These are phyloP conservation scores for Cephus cinctus DNA, from an alignment of 1,140 invertebrate species.

Conservation along the genomic window DNA sequence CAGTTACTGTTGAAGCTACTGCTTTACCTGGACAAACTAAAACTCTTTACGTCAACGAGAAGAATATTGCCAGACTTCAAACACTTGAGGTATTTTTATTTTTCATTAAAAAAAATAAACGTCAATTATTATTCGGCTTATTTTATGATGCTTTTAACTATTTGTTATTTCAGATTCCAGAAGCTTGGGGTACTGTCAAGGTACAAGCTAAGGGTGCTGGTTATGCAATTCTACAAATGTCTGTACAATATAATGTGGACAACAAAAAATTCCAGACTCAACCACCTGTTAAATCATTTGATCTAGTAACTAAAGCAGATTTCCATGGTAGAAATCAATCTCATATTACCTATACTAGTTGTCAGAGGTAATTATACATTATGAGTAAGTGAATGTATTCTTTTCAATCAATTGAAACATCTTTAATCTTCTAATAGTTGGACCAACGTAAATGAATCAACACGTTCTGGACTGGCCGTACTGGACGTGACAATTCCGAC, in stretches of 20 bases:
- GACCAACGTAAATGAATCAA: constrained; percentile 74
- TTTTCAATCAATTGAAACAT: neutral
- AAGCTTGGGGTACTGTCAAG: constrained; percentile 90
- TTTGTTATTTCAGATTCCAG: constrained; percentile 67
- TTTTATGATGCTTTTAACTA: too few relatives aligned
- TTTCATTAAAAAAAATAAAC: too few relatives aligned
- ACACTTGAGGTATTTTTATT: constrained; percentile 67
- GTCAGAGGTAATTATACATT: constrained; percentile 67
- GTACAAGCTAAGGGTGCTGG: constrained; percentile 88
- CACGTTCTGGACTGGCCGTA: constrained; percentile 87
- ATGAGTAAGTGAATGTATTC: constrained; percentile 6
- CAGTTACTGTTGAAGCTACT: constrained; percentile 81
- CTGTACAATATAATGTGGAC: constrained; percentile 94
- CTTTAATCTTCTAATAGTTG: constrained; percentile 61
- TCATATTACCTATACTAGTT: constrained; percentile 80
- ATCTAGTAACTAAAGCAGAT: constrained; percentile 67
- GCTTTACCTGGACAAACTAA: constrained; percentile 69
- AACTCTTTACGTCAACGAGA: constrained; percentile 69
- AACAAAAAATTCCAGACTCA: constrained; percentile 80
- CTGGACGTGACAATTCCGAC: constrained; percentile 90
- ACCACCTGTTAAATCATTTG: constrained; percentile 78
- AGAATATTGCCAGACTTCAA: constrained; percentile 75
- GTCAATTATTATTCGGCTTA: too few relatives aligned
- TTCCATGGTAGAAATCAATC: constrained; percentile 92
- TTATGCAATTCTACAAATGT: constrained; percentile 88